Conservation (phyloP, 2,797 vertebrate genomes). For the Oryzias sinensis region DNA sequence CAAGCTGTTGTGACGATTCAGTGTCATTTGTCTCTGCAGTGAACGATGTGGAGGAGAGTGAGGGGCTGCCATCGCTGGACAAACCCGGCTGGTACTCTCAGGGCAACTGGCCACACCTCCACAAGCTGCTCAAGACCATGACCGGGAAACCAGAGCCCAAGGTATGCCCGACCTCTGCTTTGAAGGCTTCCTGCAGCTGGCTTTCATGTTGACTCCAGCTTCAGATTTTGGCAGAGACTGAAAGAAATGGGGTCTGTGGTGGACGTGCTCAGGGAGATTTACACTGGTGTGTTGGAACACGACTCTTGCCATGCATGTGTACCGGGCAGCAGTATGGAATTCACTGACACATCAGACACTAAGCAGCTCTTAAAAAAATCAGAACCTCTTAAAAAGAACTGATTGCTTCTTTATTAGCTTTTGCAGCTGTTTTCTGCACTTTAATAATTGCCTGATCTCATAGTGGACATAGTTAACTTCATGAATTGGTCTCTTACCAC, state of each 20-base stretch:
- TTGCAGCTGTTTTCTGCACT: too few species aligned
- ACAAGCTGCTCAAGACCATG: slow-evolving; percentile 89
- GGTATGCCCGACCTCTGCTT: slow-evolving; percentile 71
- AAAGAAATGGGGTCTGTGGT: slow-evolving; percentile 41
- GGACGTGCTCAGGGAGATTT: slow-evolving; percentile 50
- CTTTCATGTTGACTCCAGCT: slow-evolving; percentile 47
- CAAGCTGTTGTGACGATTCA: neutral
- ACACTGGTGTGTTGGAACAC: slow-evolving; percentile 48
- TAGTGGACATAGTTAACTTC: too few species aligned
- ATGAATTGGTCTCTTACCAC: too few species aligned
- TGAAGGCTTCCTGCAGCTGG: slow-evolving; percentile 3
- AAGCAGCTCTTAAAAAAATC: neutral
- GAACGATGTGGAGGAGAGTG: slow-evolving; percentile 86
- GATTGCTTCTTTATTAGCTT: too few species aligned
- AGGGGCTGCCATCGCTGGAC: slow-evolving; percentile 83
- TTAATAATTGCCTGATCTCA: too few species aligned
- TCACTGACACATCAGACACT: slow-evolving; percentile 16
- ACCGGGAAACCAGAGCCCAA: slow-evolving; percentile 88
- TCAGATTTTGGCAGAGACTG: slow-evolving; percentile 43
- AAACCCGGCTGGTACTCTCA: slow-evolving; percentile 97
- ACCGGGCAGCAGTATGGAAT: slow-evolving; percentile 17
- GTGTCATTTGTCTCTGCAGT: slow-evolving; percentile 70
- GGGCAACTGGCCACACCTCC: slow-evolving; percentile 90
- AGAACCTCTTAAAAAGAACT: too few species aligned
- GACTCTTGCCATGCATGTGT: slow-evolving; percentile 30